phyloP scores from a whole-genome alignment of 2,888 invertebrate genomes.

The Spilarctia lutea region DNA sequence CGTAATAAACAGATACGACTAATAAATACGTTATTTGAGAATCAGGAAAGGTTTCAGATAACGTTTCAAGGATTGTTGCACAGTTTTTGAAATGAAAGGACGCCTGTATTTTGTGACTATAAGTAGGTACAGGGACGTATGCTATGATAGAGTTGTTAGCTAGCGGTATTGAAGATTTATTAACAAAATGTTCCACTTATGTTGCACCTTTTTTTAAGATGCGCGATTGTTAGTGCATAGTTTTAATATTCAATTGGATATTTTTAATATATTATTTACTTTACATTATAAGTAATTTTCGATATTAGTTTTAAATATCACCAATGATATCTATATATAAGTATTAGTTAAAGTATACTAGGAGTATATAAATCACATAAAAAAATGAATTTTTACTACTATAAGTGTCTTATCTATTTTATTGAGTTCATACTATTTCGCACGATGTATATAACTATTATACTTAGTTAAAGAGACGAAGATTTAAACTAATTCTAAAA shows the following conservation, averaged over 20 bases:
- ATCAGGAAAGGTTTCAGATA: slow-evolving; percentile 1
- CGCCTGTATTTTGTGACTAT: background rate
- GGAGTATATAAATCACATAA: too few species aligned
- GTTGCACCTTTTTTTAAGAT: background rate
- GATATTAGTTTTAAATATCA: background rate
- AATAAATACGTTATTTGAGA: slow-evolving; percentile 5
- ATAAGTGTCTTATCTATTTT: background rate
- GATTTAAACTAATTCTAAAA: too few species aligned
- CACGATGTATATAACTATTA: background rate
- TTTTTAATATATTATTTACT: background rate
- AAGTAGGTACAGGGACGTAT: background rate
- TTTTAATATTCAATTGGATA: background rate
- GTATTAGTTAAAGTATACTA: too few species aligned
- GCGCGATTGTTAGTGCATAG: too few species aligned
- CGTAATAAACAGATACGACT: background rate
- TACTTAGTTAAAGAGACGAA: background rate
- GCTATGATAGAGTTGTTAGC: background rate
- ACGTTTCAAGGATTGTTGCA: slow-evolving; percentile 4
- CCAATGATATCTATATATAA: background rate
- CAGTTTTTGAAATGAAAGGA: background rate
- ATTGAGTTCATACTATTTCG: background rate
- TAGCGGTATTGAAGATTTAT: background rate
- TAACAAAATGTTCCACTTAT: background rate
- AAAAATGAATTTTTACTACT: too few species aligned
- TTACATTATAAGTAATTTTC: background rate